These are phyloP conservation scores for Apus apus DNA, from an alignment of 2,113 vertebrate genomes.

Conservation along the genomic window DNA sequence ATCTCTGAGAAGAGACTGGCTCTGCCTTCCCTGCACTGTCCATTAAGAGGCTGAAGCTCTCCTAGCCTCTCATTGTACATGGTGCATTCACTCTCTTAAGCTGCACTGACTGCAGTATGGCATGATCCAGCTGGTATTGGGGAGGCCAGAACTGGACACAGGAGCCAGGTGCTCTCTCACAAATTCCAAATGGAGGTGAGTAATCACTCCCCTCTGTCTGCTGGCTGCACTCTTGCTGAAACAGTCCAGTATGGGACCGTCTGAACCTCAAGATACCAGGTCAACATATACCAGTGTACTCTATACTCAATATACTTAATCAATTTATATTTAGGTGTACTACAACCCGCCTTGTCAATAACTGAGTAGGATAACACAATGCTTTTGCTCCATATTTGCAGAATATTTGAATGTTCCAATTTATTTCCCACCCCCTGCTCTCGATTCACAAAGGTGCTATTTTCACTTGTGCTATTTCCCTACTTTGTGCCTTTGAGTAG, in stretches of 20 bases:
- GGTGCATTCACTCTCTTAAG: background rate
- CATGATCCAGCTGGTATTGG: too few species aligned
- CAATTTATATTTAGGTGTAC: background rate
- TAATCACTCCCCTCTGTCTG: fast-evolving
- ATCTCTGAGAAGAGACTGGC: background rate
- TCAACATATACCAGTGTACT: background rate
- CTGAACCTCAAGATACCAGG: background rate
- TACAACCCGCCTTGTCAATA: background rate
- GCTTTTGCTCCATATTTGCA: background rate
- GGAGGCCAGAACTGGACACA: background rate
- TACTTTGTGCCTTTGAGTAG: background rate
- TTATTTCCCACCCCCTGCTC: background rate
- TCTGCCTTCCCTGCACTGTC: background rate
- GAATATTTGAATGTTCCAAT: background rate
- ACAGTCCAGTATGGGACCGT: background rate
- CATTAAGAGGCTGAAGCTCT: fast-evolving
- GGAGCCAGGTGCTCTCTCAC: background rate
- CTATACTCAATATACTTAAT: background rate
- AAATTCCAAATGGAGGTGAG: background rate
- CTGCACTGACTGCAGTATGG: background rate
- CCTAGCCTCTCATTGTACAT: background rate
- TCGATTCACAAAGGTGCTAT: background rate
- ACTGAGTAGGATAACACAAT: background rate
- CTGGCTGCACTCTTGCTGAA: background rate
- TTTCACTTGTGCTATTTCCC: background rate